Conservation (phyloP, 1,140 invertebrate genomes). For the Epicauta chinensis region DNA sequence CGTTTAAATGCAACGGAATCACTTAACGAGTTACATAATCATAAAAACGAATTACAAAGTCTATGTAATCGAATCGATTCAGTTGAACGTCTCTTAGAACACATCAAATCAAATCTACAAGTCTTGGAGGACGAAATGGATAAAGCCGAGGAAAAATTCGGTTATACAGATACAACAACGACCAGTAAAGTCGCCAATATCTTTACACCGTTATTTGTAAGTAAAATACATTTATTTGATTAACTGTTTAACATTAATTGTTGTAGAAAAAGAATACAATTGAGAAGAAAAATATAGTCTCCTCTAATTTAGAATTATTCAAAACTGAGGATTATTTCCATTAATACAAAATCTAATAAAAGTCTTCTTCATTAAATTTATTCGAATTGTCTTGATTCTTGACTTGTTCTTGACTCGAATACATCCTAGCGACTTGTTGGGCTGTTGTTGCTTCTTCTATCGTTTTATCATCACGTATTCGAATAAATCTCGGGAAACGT, state of each 20-base stretch:
- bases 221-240: slow-evolving; percentile 8
- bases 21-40: slow-evolving; percentile 30
- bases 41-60: slow-evolving; percentile 29
- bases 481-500: slow-evolving; percentile 90
- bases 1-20: slow-evolving; percentile 34
- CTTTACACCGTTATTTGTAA: slow-evolving; percentile 39
- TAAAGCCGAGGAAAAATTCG: slow-evolving; percentile 35
- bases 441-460: slow-evolving; percentile 90
- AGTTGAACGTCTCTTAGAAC: slow-evolving; percentile 33
- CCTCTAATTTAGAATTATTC: slow-evolving; percentile 12
- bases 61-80: slow-evolving; percentile 38
- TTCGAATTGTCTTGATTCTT: slow-evolving; percentile 61
- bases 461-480: slow-evolving; percentile 90
- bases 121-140: slow-evolving; percentile 36
- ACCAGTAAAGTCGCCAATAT: slow-evolving; percentile 32
- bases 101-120: slow-evolving; percentile 36
- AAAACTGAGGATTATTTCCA: slow-evolving; percentile 27
- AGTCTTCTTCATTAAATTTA: slow-evolving; percentile 54
- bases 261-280: slow-evolving; percentile 19
- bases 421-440: slow-evolving; percentile 76
- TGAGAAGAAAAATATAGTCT: neutral
- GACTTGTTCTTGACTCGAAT: slow-evolving; percentile 86
- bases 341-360: slow-evolving; percentile 48
- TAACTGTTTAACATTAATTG: slow-evolving; percentile 4
- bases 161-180: slow-evolving; percentile 25